Base-by-base conservation (phyloP, 1,140 invertebrate genomes). In the Polyergus mexicanus region DNA sequence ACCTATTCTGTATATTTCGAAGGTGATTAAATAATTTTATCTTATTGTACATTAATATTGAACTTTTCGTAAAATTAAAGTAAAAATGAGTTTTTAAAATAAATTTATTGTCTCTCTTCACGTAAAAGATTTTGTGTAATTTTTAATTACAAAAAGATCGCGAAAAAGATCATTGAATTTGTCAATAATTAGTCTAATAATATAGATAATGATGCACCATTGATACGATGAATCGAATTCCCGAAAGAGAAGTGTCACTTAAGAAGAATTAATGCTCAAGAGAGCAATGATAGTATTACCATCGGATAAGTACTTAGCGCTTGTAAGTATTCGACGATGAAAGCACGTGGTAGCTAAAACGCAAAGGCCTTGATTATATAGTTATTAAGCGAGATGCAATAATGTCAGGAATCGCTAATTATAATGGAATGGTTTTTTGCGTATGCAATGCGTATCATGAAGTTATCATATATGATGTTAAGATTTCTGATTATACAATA, bases 311-410 rank as follows among this genome's bases (percentile, higher is more conserved):
- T 68, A 69, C 32, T 69, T 32, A 11, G 63, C n/a, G 38, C 35
- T 77, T 77, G 60, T 65, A 80, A 56, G 76, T 69, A 80, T 69
- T 77, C 58, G 10, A 19, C 38, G 75, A 77, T 77, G 65, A 77
- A 77, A 65, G 11, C 60, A 28, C 2, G 25, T 35, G 75, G 11
- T 16, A 80, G n/a, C 6, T 66, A 51, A 22, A 78, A 78, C 28
- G 7, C 76, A 47, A 66, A 78, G 32, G 65, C 19, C 41, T 2
- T 56, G n/a, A 54, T 69, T 69, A 69, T 13, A 56, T 8, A 35
- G 32, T n/a, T 78, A 28, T 80, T 25, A 80, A 80, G 13, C 16
- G 32, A 80, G 32, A 80, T 13, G 58, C 41, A 13, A 63, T 13
- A 76, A 62, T 32, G 6, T 32, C 11, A 25, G 10, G 25, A 65